Conservation (phyloP, 2,888 invertebrate genomes). For the Labia minor region DNA sequence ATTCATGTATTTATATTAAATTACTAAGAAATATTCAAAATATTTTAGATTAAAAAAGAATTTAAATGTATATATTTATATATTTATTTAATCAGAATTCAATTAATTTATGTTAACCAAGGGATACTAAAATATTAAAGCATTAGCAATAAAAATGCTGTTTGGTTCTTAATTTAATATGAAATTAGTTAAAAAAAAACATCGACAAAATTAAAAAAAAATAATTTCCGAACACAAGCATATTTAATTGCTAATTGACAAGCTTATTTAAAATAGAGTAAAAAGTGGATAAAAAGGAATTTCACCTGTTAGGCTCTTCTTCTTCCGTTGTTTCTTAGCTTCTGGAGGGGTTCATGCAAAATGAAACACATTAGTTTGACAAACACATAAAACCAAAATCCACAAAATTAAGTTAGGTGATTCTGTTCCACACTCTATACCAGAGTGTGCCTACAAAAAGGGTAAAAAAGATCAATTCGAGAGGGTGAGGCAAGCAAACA, state of each 20-base stretch:
- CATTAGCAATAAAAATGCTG: conserved; percentile 17
- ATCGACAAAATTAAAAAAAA: conserved; percentile 19
- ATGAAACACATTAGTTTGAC: conserved; percentile 29
- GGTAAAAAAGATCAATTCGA: not conserved
- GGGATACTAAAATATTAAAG: no score
- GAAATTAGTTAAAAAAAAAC: conserved; percentile 33
- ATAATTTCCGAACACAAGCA: not conserved
- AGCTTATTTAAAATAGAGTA: conserved; percentile 20
- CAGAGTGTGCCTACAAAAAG: not conserved
- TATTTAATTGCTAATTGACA: conserved; percentile 1
- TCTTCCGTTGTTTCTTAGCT: conserved; percentile 91
- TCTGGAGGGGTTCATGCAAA: conserved; percentile 49
- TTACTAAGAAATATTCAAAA: no score
- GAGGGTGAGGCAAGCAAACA: conserved; percentile 2
- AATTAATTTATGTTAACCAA: no score
- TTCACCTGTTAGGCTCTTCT: conserved; percentile 84
- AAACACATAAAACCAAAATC: conserved; percentile 26
- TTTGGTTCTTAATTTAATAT: conserved; percentile 26
- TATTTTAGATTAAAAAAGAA: no score
- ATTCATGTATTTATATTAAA: no score
- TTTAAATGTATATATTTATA: no score
- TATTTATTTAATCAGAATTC: no score
- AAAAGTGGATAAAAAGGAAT: conserved; percentile 23
- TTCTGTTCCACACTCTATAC: conserved; percentile 21
- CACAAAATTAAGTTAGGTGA: conserved; percentile 21